Evolutionary conservation across 1,140 invertebrate genomes (phyloP).

Genomic region (Lordiphosa mommai): DNA sequence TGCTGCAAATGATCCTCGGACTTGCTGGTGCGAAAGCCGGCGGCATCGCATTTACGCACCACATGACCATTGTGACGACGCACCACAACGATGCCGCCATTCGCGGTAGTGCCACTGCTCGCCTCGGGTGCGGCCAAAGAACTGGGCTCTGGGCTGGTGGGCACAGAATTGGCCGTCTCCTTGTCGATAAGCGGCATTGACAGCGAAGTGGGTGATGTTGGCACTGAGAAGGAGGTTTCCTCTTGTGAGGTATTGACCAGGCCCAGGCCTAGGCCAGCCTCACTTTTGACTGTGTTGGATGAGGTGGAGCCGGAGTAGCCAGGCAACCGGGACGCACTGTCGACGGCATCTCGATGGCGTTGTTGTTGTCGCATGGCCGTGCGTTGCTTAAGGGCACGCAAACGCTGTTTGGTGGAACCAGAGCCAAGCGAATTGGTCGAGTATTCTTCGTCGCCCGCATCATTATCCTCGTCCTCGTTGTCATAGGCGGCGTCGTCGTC

Average conservation of each 20-base stretch:
- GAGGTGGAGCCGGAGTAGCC: conserved; percentile 58
- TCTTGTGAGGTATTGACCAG: conserved; percentile 55
- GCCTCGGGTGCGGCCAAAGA: conserved; percentile 80
- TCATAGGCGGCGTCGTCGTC: conserved; percentile 62
- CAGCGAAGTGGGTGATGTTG: conserved; percentile 75
- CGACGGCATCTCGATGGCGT: conserved; percentile 54
- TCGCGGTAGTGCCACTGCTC: conserved; percentile 26
- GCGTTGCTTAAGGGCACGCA: conserved; percentile 67
- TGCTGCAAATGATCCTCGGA: conserved; percentile 92
- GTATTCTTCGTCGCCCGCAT: conserved; percentile 72
- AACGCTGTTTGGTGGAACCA: conserved; percentile 63
- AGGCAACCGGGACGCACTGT: conserved; percentile 39
- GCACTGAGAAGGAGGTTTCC: conserved; percentile 78
- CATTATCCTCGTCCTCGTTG: conserved; percentile 70
- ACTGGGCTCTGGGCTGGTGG: conserved; percentile 87
- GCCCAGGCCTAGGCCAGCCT: conserved; percentile 31
- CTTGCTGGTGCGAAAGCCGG: conserved; percentile 87
- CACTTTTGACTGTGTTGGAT: conserved; percentile 71
- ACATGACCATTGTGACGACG: conserved; percentile 67
- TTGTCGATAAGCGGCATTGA: conserved; percentile 75
- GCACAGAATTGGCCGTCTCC: conserved; percentile 85
- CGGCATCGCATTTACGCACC: conserved; percentile 75
- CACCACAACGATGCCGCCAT: conserved; percentile 79
- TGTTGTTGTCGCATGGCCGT: conserved; percentile 46
- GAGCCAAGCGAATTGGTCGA: conserved; percentile 68